Evolutionary conservation across 2,888 invertebrate genomes (phyloP), one percentile per base, ranked within the genome.

Genomic region (Melipona bicolor): DNA sequence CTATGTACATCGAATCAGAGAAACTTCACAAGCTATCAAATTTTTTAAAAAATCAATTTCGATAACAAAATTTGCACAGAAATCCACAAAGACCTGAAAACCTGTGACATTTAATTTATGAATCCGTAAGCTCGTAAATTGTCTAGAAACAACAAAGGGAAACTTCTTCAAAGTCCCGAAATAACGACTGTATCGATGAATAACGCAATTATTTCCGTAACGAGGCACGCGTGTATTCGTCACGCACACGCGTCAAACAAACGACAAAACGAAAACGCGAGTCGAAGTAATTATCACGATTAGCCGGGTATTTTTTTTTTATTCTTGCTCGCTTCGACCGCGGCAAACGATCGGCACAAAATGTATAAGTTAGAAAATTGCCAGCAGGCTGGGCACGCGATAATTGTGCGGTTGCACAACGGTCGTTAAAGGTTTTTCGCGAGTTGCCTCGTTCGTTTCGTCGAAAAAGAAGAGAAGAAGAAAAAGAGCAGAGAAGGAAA

Each of bases 381-480:
- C 21, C 68, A 59, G 69, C 43, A 52, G 56, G 27, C 74, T 59
- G 54, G 59, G 76, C 79, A 80, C 76, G 83, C 81, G 77, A 84
- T 77, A 81, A 84, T 84, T 84, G 75, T 64, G 27, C 68, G 32
- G 56, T 79, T 77, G 73, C 78, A 54, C 72, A 83, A 83, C 74
- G 73, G 70, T 83, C 78, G 83, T 83, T 74, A 84, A 64, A 72
- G 73, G 43, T 43, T 43, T 79, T 70, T 69, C 73, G 27, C 84
- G 83, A 83, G 61, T 59, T 54, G 70, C 69, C 43, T 74, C 59
- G 81, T 76, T 43, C 43, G 49, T 75, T 77, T 75, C 72, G 36
- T 65, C n/a, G 68, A 73, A 80, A 77, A 73, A 21, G 2, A 52
- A 50, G 50, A 52, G 21, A 11, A 43, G 9, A 9, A 43, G 43